Conservation (phyloP, 2,888 invertebrate species). For the Phlogophora meticulosa region DNA sequence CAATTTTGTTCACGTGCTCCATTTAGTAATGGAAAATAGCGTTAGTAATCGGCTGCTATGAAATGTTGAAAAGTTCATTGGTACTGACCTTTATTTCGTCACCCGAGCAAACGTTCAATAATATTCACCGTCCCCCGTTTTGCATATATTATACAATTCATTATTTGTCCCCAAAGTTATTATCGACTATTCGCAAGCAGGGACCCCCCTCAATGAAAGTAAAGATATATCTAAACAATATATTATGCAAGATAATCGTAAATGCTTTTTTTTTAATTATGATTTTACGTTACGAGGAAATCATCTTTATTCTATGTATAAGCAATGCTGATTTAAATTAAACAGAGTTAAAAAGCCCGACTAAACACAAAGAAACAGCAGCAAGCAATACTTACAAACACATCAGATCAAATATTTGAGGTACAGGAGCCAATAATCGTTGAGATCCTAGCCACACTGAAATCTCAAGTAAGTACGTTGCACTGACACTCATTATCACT, state of each 20-base stretch:
- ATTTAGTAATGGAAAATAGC: conserved; percentile 16
- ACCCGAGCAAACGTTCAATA: conserved; percentile 33
- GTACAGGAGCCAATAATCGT: conserved; percentile 35
- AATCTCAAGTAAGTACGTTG: conserved; percentile 80
- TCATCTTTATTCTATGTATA: neutral
- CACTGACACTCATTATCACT: conserved; percentile 86
- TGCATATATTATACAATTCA: conserved; percentile 38
- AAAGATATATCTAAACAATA: neutral
- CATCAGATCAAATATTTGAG: conserved; percentile 48
- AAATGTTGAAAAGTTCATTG: conserved; percentile 55
- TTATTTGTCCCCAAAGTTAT: conserved; percentile 28
- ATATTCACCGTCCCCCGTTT: conserved; percentile 34
- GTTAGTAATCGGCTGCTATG: conserved; percentile 17
- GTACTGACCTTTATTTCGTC: conserved; percentile 53
- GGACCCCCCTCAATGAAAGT: conserved; percentile 8
- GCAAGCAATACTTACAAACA: conserved; percentile 28
- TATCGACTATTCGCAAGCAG: conserved; percentile 1
- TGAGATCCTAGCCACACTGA: conserved; percentile 58
- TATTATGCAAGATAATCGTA: neutral
- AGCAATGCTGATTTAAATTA: neutral
- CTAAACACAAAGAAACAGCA: conserved; percentile 15
- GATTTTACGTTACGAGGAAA: conserved; percentile 16
- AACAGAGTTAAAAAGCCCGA: conserved; percentile 17
- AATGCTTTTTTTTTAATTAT: no score
- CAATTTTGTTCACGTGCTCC: neutral